Conservation (phyloP, 2,113 vertebrate genomes). For the Oryzias celebensis region DNA sequence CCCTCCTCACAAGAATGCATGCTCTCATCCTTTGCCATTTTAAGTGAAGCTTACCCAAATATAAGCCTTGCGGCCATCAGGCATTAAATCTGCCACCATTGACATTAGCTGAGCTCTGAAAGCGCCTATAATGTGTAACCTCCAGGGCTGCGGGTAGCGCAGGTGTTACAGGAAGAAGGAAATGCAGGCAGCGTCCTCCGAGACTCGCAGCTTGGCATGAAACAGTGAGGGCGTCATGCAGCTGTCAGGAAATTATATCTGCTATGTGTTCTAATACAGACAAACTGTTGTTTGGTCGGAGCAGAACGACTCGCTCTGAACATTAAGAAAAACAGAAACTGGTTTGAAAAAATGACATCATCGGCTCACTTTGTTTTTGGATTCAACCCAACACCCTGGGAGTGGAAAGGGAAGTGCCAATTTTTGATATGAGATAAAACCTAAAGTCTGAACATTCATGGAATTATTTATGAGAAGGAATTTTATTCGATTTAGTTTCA, state of each 20-base stretch:
- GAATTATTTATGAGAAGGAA: no score
- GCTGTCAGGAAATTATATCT: background rate
- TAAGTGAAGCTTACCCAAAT: slow-evolving; percentile 27
- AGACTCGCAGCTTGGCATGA: background rate
- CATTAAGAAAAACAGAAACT: no score
- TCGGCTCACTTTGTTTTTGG: no score
- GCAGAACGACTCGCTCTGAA: no score
- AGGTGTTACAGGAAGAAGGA: slow-evolving; percentile 14
- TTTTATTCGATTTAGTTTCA: no score
- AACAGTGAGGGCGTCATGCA: background rate
- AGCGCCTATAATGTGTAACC: background rate
- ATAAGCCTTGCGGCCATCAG: slow-evolving; percentile 11
- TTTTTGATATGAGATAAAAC: no score
- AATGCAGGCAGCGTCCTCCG: slow-evolving; percentile 10
- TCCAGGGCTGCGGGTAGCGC: slow-evolving; percentile 18
- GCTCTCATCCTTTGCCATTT: slow-evolving; percentile 8
- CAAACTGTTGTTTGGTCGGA: no score
- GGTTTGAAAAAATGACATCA: no score
- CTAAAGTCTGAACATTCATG: no score
- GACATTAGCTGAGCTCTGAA: slow-evolving; percentile 3
- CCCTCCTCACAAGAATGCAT: slow-evolving; percentile 6
- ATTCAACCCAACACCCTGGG: no score
- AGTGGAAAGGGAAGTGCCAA: no score
- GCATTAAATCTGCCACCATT: slow-evolving; percentile 6
- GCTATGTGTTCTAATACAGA: no score